Conservation (phyloP, 2,797 vertebrate genomes). For the Aselliscus stoliczkanus region DNA sequence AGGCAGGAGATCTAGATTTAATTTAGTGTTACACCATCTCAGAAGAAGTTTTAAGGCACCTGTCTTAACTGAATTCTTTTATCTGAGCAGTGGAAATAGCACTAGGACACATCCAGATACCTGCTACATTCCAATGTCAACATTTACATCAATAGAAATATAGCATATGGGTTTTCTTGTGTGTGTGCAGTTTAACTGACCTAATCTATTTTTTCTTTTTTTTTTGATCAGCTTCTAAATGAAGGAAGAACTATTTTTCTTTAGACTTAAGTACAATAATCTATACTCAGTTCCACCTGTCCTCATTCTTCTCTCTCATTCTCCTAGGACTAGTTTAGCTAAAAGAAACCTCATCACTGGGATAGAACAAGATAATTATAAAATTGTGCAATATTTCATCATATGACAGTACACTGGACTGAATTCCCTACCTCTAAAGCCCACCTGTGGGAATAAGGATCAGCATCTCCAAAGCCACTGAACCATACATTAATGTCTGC, state of each 20-base stretch:
- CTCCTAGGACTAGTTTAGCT: background rate
- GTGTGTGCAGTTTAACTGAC: background rate
- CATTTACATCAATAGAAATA: background rate
- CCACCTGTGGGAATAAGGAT: background rate
- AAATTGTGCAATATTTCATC: background rate
- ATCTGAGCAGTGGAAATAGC: background rate
- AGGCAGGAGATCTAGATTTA: background rate
- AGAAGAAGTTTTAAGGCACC: background rate
- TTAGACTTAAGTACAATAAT: background rate
- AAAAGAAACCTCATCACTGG: background rate
- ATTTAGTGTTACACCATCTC: background rate
- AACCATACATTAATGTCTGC: background rate
- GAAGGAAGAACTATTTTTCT: background rate
- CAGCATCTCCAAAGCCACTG: background rate
- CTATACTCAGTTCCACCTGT: background rate
- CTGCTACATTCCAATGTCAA: background rate
- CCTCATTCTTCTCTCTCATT: background rate
- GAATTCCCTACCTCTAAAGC: background rate
- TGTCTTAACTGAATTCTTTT: background rate
- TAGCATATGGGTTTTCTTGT: background rate
- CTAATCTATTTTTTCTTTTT: too few relatives aligned
- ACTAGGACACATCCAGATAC: background rate
- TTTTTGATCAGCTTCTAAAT: background rate
- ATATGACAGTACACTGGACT: background rate
- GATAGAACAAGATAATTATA: background rate